These are phyloP conservation scores for Osmerus eperlanus DNA, from an alignment of 2,113 vertebrate species.

Conservation along the genomic window DNA sequence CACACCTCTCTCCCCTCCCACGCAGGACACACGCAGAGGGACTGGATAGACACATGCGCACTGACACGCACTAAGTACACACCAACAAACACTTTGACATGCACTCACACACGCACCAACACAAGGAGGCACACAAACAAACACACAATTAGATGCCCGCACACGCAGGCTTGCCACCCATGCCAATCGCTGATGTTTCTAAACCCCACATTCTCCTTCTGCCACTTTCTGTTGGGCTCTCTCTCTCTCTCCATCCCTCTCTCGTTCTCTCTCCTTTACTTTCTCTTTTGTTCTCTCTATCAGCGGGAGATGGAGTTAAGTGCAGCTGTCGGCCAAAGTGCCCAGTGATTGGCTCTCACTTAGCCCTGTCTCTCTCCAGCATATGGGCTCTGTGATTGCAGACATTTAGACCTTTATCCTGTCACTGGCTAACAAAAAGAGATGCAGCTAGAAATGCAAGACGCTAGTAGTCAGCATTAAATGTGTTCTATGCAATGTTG, in stretches of 20 bases:
- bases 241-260: constrained; percentile 6
- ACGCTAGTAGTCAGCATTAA: too few species aligned
- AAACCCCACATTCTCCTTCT: constrained; percentile 23
- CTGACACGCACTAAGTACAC: neutral
- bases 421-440: constrained; percentile 36
- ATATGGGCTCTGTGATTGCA: constrained; percentile 69
- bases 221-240: constrained; percentile 9
- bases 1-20: neutral
- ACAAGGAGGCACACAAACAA: neutral
- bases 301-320: constrained; percentile 62
- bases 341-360: constrained; percentile 69
- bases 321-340: constrained; percentile 69
- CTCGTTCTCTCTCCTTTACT: constrained; percentile 44
- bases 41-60: constrained; percentile 6
- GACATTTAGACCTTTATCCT: constrained; percentile 55
- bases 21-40: constrained; percentile 10
- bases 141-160: constrained; percentile 8
- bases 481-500: neutral
- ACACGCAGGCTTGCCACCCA: constrained; percentile 29
- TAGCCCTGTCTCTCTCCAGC: constrained; percentile 60
- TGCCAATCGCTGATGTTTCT: constrained; percentile 49
- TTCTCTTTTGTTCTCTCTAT: constrained; percentile 56
- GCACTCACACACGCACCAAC: neutral
- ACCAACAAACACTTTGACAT: neutral
- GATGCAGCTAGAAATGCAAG: too few species aligned